Conservation (phyloP, 1,140 invertebrate species). For the Leptonema lineaticorne region DNA sequence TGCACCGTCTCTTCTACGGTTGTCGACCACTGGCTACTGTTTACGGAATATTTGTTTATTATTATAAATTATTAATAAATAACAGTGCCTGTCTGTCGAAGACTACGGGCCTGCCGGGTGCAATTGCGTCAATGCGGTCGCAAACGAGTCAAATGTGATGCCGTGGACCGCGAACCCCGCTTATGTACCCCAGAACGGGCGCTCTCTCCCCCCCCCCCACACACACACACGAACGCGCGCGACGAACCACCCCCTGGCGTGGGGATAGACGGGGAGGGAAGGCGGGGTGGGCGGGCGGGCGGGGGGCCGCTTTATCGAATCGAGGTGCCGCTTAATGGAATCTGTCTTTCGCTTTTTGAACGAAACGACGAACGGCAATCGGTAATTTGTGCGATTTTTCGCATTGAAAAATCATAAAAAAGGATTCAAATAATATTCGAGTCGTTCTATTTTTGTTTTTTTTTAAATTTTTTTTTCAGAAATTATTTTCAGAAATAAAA, state of each 20-base stretch:
- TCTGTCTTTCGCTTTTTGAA: no score
- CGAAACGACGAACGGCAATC: no score
- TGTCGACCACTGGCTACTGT: conserved; percentile 51
- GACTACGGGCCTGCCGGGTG: conserved; percentile 49
- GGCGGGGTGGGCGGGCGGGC: neutral
- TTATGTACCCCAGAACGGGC: neutral
- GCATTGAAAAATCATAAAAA: no score
- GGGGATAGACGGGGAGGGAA: neutral
- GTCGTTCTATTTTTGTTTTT: no score
- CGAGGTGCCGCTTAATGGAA: neutral
- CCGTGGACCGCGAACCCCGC: neutral
- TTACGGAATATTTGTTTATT: neutral
- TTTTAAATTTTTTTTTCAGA: no score
- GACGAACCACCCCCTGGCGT: no score
- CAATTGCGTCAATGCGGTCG: conserved; percentile 56
- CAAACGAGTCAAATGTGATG: conserved; percentile 53
- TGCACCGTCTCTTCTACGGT: neutral
- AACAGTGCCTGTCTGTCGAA: conserved; percentile 53
- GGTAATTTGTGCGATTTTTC: no score
- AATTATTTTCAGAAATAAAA: no score
- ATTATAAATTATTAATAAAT: no score
- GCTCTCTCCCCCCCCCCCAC: neutral
- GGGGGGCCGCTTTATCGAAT: neutral
- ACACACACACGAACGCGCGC: neutral
- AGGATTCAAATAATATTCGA: no score